phyloP scores from a whole-genome alignment of 2,888 invertebrate species.

The Hemistola chrysoprasaria region DNA sequence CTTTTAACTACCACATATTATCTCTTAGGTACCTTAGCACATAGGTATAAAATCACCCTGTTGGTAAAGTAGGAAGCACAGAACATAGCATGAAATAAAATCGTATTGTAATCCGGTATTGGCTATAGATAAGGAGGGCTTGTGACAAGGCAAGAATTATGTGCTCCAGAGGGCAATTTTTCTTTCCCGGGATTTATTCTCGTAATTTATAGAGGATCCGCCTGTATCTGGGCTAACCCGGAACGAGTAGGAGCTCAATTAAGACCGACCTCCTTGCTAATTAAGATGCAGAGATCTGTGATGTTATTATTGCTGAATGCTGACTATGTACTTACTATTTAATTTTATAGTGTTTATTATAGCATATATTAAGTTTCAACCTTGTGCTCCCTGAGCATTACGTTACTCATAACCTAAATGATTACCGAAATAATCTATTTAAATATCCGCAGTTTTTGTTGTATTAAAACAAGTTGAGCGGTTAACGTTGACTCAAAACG shows the following conservation, averaged over 20 bases:
- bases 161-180: constrained; percentile 83
- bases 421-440: too few species aligned
- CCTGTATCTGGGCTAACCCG: constrained; percentile 80
- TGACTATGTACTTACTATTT: too few species aligned
- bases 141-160: constrained; percentile 83
- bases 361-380: neutral
- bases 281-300: constrained; percentile 44
- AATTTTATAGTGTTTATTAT: neutral
- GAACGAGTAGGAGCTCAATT: constrained; percentile 62
- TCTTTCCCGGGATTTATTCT: constrained; percentile 81
- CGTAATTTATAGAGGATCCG: constrained; percentile 81
- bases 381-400: neutral
- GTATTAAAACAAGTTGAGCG: too few species aligned
- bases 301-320: constrained; percentile 10
- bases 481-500: neutral
- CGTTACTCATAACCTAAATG: too few species aligned
- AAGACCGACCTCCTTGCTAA: constrained; percentile 64
- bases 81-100: constrained; percentile 78
- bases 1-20: neutral
- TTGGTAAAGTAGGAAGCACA: constrained; percentile 43
- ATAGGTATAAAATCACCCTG: constrained; percentile 10
- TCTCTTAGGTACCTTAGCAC: constrained; percentile 10
- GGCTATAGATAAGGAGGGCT: constrained; percentile 80
- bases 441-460: too few species aligned
- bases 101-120: constrained; percentile 82